A percentile compares a stretch with the other conserved stretches of the same genome.
Evolutionary conservation across 1,140 invertebrate species (phyloP).

Genomic region (Drosophila sp.): DNA sequence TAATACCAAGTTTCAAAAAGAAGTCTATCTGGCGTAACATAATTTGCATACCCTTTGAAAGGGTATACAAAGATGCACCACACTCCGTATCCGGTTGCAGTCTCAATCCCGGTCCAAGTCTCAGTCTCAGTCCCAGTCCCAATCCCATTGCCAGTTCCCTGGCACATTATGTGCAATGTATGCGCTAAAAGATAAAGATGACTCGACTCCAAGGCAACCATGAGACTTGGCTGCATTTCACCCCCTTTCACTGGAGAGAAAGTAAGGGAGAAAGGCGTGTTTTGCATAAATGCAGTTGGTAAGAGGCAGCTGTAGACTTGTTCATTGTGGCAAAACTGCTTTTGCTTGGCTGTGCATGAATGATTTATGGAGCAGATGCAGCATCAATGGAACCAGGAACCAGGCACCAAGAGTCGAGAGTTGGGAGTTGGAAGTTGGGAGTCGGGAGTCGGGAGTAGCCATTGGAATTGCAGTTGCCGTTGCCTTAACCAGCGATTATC

Average conservation of each 20-base stretch:
- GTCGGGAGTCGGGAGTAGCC: not conserved
- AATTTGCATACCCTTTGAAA: not conserved
- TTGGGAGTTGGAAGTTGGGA: not conserved
- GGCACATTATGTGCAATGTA: slow-evolving; percentile 68
- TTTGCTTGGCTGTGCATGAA: slow-evolving; percentile 69
- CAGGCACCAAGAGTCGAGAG: not conserved
- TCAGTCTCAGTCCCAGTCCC: not conserved
- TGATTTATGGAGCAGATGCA: slow-evolving; percentile 66
- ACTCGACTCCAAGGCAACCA: slow-evolving; percentile 38
- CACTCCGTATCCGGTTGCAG: slow-evolving; percentile 1
- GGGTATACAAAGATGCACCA: slow-evolving; percentile 46
- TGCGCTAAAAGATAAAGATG: slow-evolving; percentile 64
- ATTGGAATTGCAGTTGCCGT: not conserved
- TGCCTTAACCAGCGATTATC: slow-evolving; percentile 65
- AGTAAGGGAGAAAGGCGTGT: slow-evolving; percentile 23
- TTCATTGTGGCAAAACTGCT: slow-evolving; percentile 55
- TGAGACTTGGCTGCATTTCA: slow-evolving; percentile 34
- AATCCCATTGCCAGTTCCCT: slow-evolving; percentile 1
- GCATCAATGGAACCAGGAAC: slow-evolving; percentile 6
- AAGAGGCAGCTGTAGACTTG: slow-evolving; percentile 19
- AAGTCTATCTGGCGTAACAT: too few species aligned
- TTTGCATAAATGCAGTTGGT: slow-evolving; percentile 53
- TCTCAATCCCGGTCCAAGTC: not conserved
- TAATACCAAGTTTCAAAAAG: too few species aligned
- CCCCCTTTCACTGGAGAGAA: not conserved